Base-by-base conservation (phyloP, 2,888 invertebrate genomes). In the Tetramorium bicarinatum region DNA sequence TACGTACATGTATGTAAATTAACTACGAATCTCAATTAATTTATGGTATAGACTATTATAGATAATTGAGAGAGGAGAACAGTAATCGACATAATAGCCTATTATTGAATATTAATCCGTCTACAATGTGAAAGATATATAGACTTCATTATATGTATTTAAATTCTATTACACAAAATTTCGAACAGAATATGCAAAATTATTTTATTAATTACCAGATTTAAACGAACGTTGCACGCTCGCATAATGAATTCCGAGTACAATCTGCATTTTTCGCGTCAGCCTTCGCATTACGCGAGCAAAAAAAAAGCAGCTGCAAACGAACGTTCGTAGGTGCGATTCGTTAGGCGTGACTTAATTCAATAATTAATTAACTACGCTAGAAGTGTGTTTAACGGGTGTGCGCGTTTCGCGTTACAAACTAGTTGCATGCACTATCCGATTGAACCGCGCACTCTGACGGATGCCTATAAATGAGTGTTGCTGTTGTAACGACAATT, bases 301-400 rank as follows among this genome's bases (percentile, higher is more conserved):
- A 7, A 41, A 21, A 7, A 41, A 21, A 44, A 9, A 29, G 25
- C 38, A 64, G 15, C 29, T 64, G 3, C 49, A 38, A 74, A 25
- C 25, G 62, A 49, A 62, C 61, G 38, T 8, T 52, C 25, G 2
- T 25, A 61, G n/a, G 47, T 11, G 25, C 25, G 8, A 76, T 52
- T 76, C 13, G 1, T 76, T 64, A 62, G 64, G 38, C 75, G n/a
- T 62, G 52, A 9, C 21, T 15, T 62, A 75, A 62, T 62, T 62
- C 49, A 52, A 25, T 52, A 64, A 76, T 52, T 76, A 52, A 76
- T 64, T 34, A 64, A 52, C 18, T 21, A 41, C 41, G 18, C 25
- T 34, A 6, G 15, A 3, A 7, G 38, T 38, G 34, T 59, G 34
- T 29, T 38, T 49, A 76, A 64, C 21, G 29, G 38, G 13, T 25